Evolutionary conservation across 2,797 vertebrate genomes (phyloP).

Genomic region (Mormyrus hasselquistii): DNA sequence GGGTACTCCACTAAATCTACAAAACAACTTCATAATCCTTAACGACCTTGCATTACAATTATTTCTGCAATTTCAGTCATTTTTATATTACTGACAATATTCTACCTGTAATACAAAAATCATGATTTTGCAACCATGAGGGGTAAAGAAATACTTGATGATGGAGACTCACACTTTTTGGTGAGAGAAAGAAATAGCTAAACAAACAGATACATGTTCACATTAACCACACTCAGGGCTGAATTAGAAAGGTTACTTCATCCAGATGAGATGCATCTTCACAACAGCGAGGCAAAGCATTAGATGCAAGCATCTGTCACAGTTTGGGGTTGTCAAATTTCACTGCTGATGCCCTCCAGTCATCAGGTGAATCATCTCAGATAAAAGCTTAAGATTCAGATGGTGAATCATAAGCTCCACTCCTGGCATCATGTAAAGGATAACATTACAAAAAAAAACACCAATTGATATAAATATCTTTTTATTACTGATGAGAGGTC

Average conservation of each 20-base stretch:
- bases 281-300: not conserved
- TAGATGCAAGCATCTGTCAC: not conserved
- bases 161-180: not conserved
- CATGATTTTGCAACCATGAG: not conserved
- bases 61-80: not conserved
- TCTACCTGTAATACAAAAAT: not conserved
- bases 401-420: not conserved
- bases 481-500: not conserved
- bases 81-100: not conserved
- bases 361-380: conserved; percentile 3
- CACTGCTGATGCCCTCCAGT: not conserved
- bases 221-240: not conserved
- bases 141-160: not conserved
- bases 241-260: not conserved
- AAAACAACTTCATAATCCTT: not conserved
- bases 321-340: not conserved
- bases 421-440: not conserved
- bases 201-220: not conserved
- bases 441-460: not conserved
- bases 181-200: not conserved
- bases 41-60: not conserved
- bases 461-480: not conserved
- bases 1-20: not conserved
- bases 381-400: not conserved
- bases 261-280: not conserved